Percentiles rank a stretch among this genome's conserved stretches.
Conservation (phyloP, 2,888 invertebrate species). For the Alloscopus bannaensis region DNA sequence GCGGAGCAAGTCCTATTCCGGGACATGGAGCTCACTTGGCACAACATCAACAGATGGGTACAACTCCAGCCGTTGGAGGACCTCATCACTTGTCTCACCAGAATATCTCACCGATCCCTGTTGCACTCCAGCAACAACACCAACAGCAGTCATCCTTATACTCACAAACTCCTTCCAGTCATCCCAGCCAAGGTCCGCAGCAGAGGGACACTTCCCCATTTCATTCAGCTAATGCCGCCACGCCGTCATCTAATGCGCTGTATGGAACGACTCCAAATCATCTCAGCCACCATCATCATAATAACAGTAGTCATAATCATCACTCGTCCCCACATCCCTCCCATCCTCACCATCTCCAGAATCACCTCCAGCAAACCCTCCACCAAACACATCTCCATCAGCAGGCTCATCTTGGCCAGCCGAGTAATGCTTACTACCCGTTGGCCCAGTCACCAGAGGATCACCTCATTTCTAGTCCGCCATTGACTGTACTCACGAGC, state of each 20-base stretch:
- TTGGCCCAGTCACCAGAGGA: constrained; percentile 59
- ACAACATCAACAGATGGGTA: constrained; percentile 76
- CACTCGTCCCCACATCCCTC: constrained; percentile 43
- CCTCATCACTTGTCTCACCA: constrained; percentile 56
- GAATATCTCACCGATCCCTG: constrained; percentile 57
- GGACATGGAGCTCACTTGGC: constrained; percentile 76
- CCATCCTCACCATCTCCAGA: constrained; percentile 66
- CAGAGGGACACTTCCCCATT: constrained; percentile 64
- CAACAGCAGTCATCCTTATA: constrained; percentile 38
- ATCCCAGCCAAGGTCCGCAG: constrained; percentile 58
- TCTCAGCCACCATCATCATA: constrained; percentile 74
- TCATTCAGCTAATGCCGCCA: constrained; percentile 43
- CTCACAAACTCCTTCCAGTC: constrained; percentile 62
- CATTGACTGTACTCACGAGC: constrained; percentile 59
- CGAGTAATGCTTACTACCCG: constrained; percentile 57
- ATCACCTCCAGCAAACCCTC: constrained; percentile 64
- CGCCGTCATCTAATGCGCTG: constrained; percentile 49
- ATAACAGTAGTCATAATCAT: constrained; percentile 54
- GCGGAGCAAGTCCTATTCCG: constrained; percentile 80
- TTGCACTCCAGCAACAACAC: constrained; percentile 60
- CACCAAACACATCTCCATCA: constrained; percentile 62
- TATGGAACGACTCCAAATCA: constrained; percentile 61
- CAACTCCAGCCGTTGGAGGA: constrained; percentile 36
- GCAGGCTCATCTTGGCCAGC: constrained; percentile 61
- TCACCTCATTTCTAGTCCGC: constrained; percentile 71